Evolutionary conservation across 2,888 invertebrate genomes (phyloP), one percentile per base, ranked within the genome.

Genomic region (Ectemnius cavifrons): DNA sequence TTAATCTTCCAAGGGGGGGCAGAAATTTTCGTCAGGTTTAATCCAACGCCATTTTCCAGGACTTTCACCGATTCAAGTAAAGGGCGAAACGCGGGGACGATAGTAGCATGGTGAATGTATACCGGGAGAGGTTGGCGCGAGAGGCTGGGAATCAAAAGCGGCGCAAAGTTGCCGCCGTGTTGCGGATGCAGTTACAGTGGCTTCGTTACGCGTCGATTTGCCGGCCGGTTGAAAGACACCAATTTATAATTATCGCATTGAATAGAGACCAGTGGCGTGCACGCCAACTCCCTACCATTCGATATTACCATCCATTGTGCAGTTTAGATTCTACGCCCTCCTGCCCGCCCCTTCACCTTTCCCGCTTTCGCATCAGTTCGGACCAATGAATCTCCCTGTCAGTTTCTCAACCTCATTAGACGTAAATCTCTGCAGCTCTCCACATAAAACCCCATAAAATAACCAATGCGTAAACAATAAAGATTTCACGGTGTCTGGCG

Each of bases 101-200:
- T 23, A 23, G 3, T 23, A 23, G 23, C 23, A 23, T 23, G 16
- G 66, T 59, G 23, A 14, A n/a, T 8, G 46, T 47, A 59, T 27
- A 59, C 47, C 27, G 18, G 46, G 23, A 47, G 56, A 8, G 46
- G 67, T 23, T 13, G 60, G 47, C 46, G 63, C 20, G 14, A 6
- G n/a, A n/a, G n/a, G 52, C 14, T 8, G 27, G 23, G 68, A 76
- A 71, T 77, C 78, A 69, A 67, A 74, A 71, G 71, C 78, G 73
- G 63, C 73, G 69, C 63, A 75, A 83, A 85, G 82, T 84, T 81
- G 77, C 76, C 73, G 37, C 8, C 52, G 52, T 16, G 67, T 67
- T 65, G 72, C 77, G 77, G 94, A 95, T 86, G 93, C 94, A 77
- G 73, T 78, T 78, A 73, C 80, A 79, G 82, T 85, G 83, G 85